phyloP scores from a whole-genome alignment of 2,888 invertebrate species.

The Zygothrica quintamaculata region DNA sequence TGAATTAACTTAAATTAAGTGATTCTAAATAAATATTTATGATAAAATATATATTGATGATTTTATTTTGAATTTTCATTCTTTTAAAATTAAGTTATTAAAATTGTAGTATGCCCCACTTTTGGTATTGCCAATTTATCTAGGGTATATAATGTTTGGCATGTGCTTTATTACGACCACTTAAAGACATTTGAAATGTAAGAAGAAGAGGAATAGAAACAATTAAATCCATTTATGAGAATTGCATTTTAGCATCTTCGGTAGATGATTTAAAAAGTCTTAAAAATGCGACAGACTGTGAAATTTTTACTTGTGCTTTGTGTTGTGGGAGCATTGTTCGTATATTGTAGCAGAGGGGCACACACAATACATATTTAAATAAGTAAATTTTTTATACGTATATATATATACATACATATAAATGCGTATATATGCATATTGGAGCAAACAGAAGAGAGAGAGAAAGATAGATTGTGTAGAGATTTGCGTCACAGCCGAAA shows the following conservation, averaged over 20 bases:
- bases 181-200: slow-evolving; percentile 12
- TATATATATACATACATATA: slow-evolving; percentile 6
- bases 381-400: slow-evolving; percentile 8
- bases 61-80: too few species aligned
- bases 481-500: slow-evolving; percentile 44
- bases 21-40: too few species aligned
- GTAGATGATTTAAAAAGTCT: slow-evolving; percentile 41
- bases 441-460: background rate
- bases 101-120: too few species aligned
- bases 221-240: slow-evolving; percentile 33
- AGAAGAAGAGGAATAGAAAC: slow-evolving; percentile 13
- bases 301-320: slow-evolving; percentile 28
- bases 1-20: too few species aligned
- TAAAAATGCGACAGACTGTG: slow-evolving; percentile 55
- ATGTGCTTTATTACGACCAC: background rate
- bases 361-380: slow-evolving; percentile 1
- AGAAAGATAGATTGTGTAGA: slow-evolving; percentile 18
- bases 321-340: slow-evolving; percentile 43
- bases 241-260: slow-evolving; percentile 21
- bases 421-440: too few species aligned
- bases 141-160: slow-evolving; percentile 9
- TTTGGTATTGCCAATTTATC: background rate
- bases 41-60: too few species aligned
- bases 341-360: too few species aligned
- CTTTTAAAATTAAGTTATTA: too few species aligned